Evolutionary conservation across 2,888 invertebrate species (phyloP), one percentile per base, ranked within the genome.

Genomic region (Boloria euphrosyne): DNA sequence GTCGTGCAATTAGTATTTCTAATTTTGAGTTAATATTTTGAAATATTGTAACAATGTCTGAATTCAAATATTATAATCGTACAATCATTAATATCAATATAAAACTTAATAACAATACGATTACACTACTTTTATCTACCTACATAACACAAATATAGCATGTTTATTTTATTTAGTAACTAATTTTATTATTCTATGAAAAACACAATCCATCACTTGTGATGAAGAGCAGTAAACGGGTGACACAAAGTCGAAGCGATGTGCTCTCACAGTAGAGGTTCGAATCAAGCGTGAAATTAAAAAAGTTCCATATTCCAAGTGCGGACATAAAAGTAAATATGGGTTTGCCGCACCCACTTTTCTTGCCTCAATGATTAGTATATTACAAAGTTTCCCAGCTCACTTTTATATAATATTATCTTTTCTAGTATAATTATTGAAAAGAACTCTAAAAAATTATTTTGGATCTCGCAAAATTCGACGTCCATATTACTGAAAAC

Each of bases 231-330:
- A 64, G 61, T 67, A 62, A 51, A 18, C 62, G 49, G 66, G 62
- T 71, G 71, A 71, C 70, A 64, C 52, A 54, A 65, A 51, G 59
- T 64, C 38, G 57, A 55, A 52, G 51, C 57, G 66, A 65, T 46
- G 64, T 27, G 27, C 54, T 43, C 62, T 47, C 62, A 58, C 62
- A 59, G 51, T 67, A 75, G 77, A 78, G 82, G 85, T 81, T 75
- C 80, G 84, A 84, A 85, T 87, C 85, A 82, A 87, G 86, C 89
- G 86, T 89, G 85, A 90, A 88, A 90, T 90, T 89, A 90, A 89
- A 90, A 90, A 89, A 90, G 85, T 88, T 89, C 76, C 79, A 81
- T 82, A 81, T 83, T 62, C 62, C 63, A 65, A 50, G 50, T 60
- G 59, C 50, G 44, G 49, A 61, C 65, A 65, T 43, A 51, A 59